Conservation (phyloP, 2,888 invertebrate genomes). For the Lochmaea crataegi region DNA sequence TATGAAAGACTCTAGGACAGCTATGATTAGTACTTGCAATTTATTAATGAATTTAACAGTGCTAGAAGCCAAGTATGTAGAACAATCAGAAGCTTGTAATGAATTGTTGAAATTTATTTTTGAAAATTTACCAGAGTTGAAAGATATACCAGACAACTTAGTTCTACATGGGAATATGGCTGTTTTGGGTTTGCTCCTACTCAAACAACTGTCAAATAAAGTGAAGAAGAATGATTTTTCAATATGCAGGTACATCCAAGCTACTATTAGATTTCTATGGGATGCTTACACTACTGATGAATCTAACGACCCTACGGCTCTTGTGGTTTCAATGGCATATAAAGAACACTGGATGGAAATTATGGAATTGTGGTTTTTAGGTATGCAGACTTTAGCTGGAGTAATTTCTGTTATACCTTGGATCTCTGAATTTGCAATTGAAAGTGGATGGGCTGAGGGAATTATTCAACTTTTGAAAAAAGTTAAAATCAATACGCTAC, state of each 20-base stretch:
- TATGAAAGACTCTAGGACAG: conserved; percentile 85
- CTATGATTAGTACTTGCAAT: conserved; percentile 90
- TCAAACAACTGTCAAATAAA: conserved; percentile 85
- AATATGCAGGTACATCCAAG: conserved; percentile 89
- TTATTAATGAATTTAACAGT: conserved; percentile 94
- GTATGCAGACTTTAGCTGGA: conserved; percentile 87
- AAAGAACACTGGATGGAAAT: conserved; percentile 91
- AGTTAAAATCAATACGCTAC: conserved; percentile 84
- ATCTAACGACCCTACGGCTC: conserved; percentile 82
- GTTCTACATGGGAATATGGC: conserved; percentile 88
- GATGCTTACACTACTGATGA: conserved; percentile 93
- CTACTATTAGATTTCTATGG: conserved; percentile 91
- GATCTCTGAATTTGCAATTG: conserved; percentile 91
- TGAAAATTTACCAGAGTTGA: conserved; percentile 85
- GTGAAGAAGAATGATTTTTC: conserved; percentile 90
- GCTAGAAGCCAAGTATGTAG: conserved; percentile 85
- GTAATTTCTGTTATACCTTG: conserved; percentile 85
- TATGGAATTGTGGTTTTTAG: conserved; percentile 92
- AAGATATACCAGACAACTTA: conserved; percentile 84
- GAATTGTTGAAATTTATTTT: conserved; percentile 87
- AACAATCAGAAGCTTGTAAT: conserved; percentile 80
- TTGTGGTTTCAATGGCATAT: conserved; percentile 87
- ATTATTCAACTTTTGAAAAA: conserved; percentile 84
- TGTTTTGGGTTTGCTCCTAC: conserved; percentile 81
- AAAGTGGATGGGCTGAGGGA: conserved; percentile 94